These are phyloP conservation scores for Meda fulgida DNA, from an alignment of 2,797 vertebrate species.

Conservation along the genomic window DNA sequence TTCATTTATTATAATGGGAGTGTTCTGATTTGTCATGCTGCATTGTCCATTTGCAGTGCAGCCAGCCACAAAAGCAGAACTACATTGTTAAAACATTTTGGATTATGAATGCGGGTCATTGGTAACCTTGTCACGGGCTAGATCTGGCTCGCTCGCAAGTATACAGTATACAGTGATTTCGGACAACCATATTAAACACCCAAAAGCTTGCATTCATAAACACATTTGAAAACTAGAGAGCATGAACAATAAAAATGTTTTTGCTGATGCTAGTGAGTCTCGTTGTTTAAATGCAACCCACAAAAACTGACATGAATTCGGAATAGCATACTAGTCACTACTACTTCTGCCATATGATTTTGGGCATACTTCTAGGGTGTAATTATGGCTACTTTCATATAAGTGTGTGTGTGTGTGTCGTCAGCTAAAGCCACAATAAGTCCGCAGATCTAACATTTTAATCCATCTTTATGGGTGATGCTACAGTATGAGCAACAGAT, in stretches of 20 bases:
- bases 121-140: not conserved
- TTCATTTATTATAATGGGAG: not conserved
- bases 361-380: not conserved
- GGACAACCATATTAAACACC: not conserved
- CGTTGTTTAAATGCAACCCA: no score
- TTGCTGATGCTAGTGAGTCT: not conserved
- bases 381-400: not conserved
- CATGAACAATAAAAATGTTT: not conserved
- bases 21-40: not conserved
- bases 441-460: not conserved
- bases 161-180: not conserved
- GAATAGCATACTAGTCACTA: not conserved
- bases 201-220: not conserved
- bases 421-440: not conserved
- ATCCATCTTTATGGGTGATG: not conserved
- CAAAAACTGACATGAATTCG: no score
- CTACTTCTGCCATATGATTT: not conserved
- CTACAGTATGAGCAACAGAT: not conserved
- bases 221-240: not conserved
- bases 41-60: not conserved
- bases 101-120: not conserved
- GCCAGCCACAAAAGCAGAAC: conserved; percentile 1
- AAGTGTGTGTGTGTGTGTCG: not conserved
- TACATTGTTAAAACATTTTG: conserved; percentile 5
- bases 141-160: not conserved